phyloP scores from a whole-genome alignment of 2,888 invertebrate genomes.

The Mesoligia furuncula region DNA sequence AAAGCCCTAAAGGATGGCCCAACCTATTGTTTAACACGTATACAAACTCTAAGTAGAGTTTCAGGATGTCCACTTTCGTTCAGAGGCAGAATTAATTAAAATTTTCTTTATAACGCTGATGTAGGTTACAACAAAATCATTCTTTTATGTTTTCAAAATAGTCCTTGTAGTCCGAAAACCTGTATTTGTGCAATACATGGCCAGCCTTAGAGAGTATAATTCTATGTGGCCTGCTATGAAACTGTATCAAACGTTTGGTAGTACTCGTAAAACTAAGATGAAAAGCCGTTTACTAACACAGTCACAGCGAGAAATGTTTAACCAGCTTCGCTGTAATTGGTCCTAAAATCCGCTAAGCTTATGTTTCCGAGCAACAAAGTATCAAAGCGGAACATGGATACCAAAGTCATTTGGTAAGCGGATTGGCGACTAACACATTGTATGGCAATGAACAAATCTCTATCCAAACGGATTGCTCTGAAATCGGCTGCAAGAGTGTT shows the following conservation, averaged over 20 bases:
- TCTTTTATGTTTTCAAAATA: not conserved
- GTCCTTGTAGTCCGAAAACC: not conserved
- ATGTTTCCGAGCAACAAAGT: not conserved
- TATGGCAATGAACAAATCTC: slow-evolving; percentile 12
- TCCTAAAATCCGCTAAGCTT: not conserved
- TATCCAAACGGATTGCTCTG: not conserved
- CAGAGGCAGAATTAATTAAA: not conserved
- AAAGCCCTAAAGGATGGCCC: not conserved
- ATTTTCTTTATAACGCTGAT: not conserved
- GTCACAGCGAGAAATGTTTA: not conserved
- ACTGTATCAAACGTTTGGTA: slow-evolving; percentile 6
- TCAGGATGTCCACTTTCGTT: not conserved
- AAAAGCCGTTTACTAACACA: not conserved
- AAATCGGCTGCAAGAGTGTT: not conserved
- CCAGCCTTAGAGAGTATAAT: not conserved
- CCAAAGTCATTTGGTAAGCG: not conserved
- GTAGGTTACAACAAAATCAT: not conserved
- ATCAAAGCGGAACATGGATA: slow-evolving; percentile 4
- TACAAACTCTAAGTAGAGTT: not conserved
- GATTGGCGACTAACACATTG: not conserved
- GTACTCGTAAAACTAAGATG: not conserved
- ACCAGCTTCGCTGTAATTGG: slow-evolving; percentile 9
- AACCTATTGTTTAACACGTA: slow-evolving; percentile 2
- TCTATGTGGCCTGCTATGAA: not conserved
- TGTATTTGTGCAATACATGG: not conserved